phyloP scores from a whole-genome alignment of 2,113 vertebrate species.

The Fulica atra region DNA sequence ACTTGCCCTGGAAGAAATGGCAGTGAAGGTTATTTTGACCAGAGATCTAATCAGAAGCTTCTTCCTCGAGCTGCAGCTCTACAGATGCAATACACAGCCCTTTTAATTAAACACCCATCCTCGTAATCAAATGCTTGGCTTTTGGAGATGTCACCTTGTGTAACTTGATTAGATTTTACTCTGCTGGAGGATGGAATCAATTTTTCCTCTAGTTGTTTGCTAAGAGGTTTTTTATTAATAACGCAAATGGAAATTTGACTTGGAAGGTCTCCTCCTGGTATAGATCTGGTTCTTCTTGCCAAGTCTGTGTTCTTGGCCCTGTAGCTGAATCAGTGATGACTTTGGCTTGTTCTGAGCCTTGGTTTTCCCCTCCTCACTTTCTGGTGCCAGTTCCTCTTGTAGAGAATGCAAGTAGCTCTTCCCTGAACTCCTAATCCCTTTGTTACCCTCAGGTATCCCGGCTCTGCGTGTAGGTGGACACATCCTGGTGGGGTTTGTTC shows the following conservation, averaged over 20 bases:
- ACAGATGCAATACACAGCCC: not conserved
- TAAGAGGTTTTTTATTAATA: conserved; percentile 66
- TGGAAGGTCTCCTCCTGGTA: not conserved
- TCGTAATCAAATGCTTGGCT: not conserved
- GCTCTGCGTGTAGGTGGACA: rapidly evolving
- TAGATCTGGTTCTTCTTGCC: not conserved
- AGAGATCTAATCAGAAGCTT: not conserved
- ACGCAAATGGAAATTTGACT: conserved; percentile 42
- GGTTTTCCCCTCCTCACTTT: not conserved
- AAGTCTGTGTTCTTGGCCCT: conserved; percentile 26
- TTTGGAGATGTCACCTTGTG: conserved; percentile 59
- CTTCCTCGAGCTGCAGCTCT: not conserved
- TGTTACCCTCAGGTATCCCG: rapidly evolving
- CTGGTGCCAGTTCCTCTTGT: not conserved
- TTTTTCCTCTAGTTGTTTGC: conserved; percentile 39
- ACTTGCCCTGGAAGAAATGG: not conserved
- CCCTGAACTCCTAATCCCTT: not conserved
- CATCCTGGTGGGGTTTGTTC: not conserved
- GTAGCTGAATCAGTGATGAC: not conserved
- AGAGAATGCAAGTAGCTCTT: not conserved
- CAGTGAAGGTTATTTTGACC: not conserved
- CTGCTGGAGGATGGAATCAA: conserved; percentile 35
- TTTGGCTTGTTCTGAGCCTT: not conserved
- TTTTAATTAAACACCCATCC: conserved; percentile 44
- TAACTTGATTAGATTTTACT: conserved; percentile 36